Evolutionary conservation across 64 coral and sea anemone species (phyloP).

Genomic region (Stichodactyla helianthus): DNA sequence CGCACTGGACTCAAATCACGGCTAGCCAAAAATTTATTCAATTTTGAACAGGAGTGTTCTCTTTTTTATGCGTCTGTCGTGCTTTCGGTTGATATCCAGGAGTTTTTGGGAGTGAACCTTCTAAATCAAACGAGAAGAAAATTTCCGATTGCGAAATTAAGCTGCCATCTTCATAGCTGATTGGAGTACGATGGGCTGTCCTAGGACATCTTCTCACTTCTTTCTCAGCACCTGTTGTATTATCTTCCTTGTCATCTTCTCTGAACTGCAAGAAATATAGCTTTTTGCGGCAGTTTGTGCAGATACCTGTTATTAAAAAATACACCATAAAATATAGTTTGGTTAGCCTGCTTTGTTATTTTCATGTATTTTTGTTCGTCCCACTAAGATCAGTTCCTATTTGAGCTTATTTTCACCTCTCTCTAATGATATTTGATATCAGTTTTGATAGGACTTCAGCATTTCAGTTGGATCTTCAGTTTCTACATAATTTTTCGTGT

Average conservation of each 20-base stretch:
- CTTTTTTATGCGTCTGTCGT: neutral
- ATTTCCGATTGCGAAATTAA: constrained; percentile 3
- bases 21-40: constrained; percentile 29
- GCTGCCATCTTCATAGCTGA: neutral
- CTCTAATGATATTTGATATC: no score
- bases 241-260: neutral
- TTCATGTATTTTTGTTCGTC: no score
- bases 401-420: no score
- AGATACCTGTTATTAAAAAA: constrained; percentile 6
- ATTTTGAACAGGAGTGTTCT: constrained; percentile 18
- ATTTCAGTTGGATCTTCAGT: no score
- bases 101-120: neutral
- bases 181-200: neutral
- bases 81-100: constrained; percentile 8
- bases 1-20: constrained; percentile 35
- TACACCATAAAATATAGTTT: no score
- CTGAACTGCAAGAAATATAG: neutral
- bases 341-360: no score
- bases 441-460: no score
- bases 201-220: neutral
- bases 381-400: no score
- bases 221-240: neutral
- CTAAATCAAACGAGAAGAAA: neutral
- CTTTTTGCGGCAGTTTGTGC: constrained; percentile 23
- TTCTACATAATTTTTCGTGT: no score